These are phyloP conservation scores for Chlorocebus sabaeus DNA, from an alignment of 2,113 vertebrate genomes.

Conservation along the genomic window DNA sequence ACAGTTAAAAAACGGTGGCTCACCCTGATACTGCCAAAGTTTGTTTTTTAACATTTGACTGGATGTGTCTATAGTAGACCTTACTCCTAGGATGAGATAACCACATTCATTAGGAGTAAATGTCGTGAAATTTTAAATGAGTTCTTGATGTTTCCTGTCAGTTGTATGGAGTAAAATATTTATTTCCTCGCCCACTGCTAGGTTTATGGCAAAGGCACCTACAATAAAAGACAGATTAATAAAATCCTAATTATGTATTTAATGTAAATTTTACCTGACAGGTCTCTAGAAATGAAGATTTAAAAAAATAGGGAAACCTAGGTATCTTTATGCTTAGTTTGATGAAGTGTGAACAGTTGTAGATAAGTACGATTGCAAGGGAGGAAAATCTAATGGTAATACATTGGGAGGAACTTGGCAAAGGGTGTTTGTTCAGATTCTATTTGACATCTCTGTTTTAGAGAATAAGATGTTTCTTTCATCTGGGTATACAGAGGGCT, in stretches of 20 bases:
- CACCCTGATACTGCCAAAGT: background rate
- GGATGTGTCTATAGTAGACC: background rate
- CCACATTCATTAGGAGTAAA: background rate
- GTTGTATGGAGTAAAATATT: background rate
- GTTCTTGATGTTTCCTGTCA: background rate
- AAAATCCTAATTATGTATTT: background rate
- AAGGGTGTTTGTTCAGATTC: too few species aligned
- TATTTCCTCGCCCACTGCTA: background rate
- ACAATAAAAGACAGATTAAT: background rate
- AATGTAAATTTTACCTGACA: background rate
- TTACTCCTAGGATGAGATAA: background rate
- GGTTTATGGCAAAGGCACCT: background rate
- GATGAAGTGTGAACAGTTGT: background rate
- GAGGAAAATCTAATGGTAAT: background rate
- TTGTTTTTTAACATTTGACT: background rate
- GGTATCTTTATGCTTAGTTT: background rate
- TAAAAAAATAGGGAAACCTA: background rate
- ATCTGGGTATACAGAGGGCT: fast-evolving
- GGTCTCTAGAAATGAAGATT: background rate
- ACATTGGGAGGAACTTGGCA: background rate
- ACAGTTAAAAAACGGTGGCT: background rate
- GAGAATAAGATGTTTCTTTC: background rate
- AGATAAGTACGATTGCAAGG: background rate
- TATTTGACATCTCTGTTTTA: background rate
- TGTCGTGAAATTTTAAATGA: background rate